phyloP scores from a whole-genome alignment of 2,888 invertebrate species.

The Polia nebulosa region DNA sequence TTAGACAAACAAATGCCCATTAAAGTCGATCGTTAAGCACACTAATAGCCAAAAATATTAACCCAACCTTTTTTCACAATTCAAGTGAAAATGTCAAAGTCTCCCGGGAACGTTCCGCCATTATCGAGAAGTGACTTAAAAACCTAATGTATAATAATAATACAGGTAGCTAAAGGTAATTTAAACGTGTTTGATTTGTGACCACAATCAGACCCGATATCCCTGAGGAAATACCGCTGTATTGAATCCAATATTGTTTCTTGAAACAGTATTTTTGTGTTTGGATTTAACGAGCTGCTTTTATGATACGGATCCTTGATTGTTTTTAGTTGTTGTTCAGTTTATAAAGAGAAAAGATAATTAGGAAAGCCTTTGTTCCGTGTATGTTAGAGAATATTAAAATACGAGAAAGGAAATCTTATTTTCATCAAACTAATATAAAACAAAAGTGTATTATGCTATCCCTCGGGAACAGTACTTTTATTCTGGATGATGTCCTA shows the following conservation, averaged over 20 bases:
- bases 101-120: slow-evolving; percentile 26
- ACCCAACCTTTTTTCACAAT: slow-evolving; percentile 6
- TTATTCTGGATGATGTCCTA: too few species aligned
- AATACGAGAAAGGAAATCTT: too few species aligned
- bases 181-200: slow-evolving; percentile 67
- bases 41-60: slow-evolving; percentile 17
- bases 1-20: background rate
- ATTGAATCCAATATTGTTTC: slow-evolving; percentile 69
- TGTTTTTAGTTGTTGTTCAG: background rate
- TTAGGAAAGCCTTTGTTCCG: background rate
- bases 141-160: slow-evolving; percentile 53
- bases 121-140: slow-evolving; percentile 30
- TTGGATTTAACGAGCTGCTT: background rate
- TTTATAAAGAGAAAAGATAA: slow-evolving; percentile 4
- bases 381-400: background rate
- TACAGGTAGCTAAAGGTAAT: slow-evolving; percentile 38
- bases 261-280: slow-evolving; percentile 25
- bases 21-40: background rate
- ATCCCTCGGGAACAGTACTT: too few species aligned
- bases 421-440: too few species aligned
- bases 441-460: too few species aligned
- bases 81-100: slow-evolving; percentile 10
- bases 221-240: slow-evolving; percentile 74
- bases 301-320: background rate
- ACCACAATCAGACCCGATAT: slow-evolving; percentile 63